phyloP scores from a whole-genome alignment of 2,113 vertebrate species.

The Nicator chloris region DNA sequence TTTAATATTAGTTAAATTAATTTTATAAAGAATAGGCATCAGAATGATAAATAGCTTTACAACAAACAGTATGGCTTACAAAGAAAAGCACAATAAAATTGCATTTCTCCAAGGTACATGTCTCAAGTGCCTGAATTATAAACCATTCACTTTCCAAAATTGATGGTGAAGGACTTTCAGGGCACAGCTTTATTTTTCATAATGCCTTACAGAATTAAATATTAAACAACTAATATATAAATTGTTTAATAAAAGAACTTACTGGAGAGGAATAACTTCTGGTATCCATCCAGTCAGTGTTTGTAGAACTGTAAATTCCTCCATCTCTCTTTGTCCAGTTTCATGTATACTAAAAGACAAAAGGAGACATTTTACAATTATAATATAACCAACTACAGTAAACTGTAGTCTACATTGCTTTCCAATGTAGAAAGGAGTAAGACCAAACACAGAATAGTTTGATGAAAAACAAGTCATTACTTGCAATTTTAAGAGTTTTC shows the following conservation, averaged over 20 bases:
- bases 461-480: not conserved
- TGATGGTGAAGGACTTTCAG: not conserved
- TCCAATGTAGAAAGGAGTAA: not conserved
- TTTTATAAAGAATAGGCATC: not conserved
- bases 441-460: not conserved
- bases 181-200: not conserved
- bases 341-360: slow-evolving; percentile 49
- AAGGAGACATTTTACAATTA: not conserved
- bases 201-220: not conserved
- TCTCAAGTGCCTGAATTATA: not conserved
- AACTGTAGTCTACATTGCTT: not conserved
- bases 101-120: not conserved
- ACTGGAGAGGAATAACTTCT: slow-evolving; percentile 85
- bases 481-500: not conserved
- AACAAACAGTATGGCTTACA: not conserved
- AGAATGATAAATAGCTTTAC: not conserved
- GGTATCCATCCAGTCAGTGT: slow-evolving; percentile 90
- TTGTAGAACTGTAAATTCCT: slow-evolving; percentile 85
- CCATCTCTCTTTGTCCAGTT: slow-evolving; percentile 73
- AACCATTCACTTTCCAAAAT: not conserved
- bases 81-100: not conserved
- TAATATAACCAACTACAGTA: not conserved
- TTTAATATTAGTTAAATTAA: not conserved
- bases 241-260: slow-evolving; percentile 32
- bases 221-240: not conserved